Evolutionary conservation across 2,797 vertebrate species (phyloP), one percentile per base, ranked within the genome.

Genomic region (Urosaurus nigricauda): DNA sequence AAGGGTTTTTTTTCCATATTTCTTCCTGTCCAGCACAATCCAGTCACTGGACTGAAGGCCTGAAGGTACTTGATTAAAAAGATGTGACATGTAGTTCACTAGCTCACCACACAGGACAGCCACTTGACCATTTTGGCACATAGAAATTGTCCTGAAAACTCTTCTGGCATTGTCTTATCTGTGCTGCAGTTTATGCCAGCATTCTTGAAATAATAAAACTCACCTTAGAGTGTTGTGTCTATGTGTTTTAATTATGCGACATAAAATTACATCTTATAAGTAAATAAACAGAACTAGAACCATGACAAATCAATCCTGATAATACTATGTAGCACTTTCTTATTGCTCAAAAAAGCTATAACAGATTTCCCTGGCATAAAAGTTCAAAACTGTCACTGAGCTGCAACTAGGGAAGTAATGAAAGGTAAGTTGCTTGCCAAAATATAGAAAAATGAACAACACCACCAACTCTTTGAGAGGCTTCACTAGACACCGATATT

Each of bases 361-460:
- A 85, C 53, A 17, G 40, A 92, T 90, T 94, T 93, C 87, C 83
- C 74, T 77, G 24, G 58, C 51, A 63, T 12, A 2, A 1, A 92
- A 90, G 43, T 84, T 86, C 37, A 88, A 89, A 91, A 73, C 3
- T 88, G 74, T 79, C 17, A 85, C 37, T 40, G 90, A 43, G 19
- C 16, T 58, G 47, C 11, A 0, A 92, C 80, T 29, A 56, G 85
- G 26, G 3, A 7, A 21, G 58, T 77, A 92, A 90, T 91, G 81
- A 4, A 70, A 90, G n/a, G 7, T 90, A 71, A n/a, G 80, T 90
- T 92, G 63, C 9, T 78, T 84, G 77, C 37, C 87, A 84, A 88
- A 90, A 43, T 71, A 81, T 35, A 88, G 83, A 88, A 35, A 77
- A 75, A 16, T 29, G 40, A 87, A 88, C 70, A 19, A 9, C 85